phyloP scores from a whole-genome alignment of 2,113 vertebrate species.

The Lepidothrix coronata region DNA sequence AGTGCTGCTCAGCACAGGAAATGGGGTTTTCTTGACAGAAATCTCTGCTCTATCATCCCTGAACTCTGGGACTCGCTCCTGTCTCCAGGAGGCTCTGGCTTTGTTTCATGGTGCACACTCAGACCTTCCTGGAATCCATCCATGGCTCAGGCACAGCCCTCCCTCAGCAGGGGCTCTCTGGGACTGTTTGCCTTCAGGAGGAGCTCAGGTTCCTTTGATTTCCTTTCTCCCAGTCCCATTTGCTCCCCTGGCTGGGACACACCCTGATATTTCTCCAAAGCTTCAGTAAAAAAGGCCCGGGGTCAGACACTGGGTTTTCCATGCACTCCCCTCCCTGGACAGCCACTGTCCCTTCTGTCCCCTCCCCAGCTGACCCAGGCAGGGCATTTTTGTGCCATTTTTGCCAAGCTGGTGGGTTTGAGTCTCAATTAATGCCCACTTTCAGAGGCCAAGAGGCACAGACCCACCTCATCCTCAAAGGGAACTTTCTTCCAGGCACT shows the following conservation, averaged over 20 bases:
- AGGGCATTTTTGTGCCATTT: neutral
- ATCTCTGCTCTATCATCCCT: neutral
- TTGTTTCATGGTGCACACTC: neutral
- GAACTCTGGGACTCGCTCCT: neutral
- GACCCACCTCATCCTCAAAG: neutral
- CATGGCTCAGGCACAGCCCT: neutral
- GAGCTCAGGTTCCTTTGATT: neutral
- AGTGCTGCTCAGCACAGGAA: neutral
- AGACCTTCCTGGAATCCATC: neutral
- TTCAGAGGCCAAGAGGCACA: neutral
- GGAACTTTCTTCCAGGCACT: neutral
- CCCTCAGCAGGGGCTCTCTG: neutral
- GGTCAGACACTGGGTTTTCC: rapidly evolving
- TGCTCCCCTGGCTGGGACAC: neutral
- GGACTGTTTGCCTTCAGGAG: neutral
- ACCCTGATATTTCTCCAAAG: neutral
- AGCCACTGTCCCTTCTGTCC: neutral
- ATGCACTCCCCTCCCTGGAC: neutral
- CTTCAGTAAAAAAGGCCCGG: neutral
- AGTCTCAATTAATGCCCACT: neutral
- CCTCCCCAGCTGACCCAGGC: neutral
- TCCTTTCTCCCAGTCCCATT: neutral
- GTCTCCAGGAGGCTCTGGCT: neutral
- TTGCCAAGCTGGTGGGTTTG: neutral
- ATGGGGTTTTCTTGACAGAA: neutral